Conservation (phyloP, 2,888 invertebrate genomes). For the Euphydryas editha region DNA sequence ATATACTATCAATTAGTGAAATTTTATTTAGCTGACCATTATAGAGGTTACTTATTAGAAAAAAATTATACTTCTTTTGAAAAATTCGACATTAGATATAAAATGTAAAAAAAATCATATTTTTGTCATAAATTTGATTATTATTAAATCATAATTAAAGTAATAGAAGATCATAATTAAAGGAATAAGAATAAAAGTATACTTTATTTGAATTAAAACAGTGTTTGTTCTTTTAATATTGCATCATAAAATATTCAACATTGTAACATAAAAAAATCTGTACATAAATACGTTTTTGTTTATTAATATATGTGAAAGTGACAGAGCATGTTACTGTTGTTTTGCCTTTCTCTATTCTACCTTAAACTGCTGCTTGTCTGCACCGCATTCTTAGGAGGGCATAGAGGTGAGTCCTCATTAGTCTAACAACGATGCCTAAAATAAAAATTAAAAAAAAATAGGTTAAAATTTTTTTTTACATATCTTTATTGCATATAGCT, state of each 20-base stretch:
- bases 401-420: constrained; percentile 75
- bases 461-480: no score
- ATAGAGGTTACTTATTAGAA: neutral
- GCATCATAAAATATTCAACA: neutral
- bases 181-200: neutral
- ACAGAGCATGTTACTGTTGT: constrained; percentile 62
- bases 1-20: neutral
- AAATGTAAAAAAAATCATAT: no score
- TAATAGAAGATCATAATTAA: no score
- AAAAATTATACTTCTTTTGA: neutral
- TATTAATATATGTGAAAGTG: constrained; percentile 12
- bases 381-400: constrained; percentile 78
- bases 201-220: neutral
- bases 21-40: neutral
- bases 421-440: constrained; percentile 42
- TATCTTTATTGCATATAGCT: no score
- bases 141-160: no score
- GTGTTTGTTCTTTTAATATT: neutral
- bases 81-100: no score
- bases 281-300: neutral
- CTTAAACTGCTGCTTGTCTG: constrained; percentile 76
- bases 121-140: no score
- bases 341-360: constrained; percentile 70
- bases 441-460: neutral
- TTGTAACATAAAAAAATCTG: neutral